These are phyloP conservation scores for Nymphalis io DNA, from an alignment of 1,140 invertebrate species.

Conservation along the genomic window DNA sequence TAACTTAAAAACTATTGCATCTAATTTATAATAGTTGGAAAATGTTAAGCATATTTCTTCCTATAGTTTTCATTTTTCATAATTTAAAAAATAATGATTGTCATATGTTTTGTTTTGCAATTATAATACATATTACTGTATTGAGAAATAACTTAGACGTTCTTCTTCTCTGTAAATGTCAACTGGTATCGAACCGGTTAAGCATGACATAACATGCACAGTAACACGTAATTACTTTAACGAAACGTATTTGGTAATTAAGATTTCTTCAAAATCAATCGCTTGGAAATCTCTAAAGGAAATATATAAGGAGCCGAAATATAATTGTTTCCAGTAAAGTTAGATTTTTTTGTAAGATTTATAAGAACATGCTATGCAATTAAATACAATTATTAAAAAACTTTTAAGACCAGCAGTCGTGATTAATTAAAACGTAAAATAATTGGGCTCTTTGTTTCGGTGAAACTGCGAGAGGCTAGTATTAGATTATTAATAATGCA, in stretches of 20 bases:
- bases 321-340: neutral
- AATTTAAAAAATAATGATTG: too few species aligned
- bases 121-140: neutral
- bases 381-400: neutral
- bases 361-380: neutral
- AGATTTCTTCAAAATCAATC: neutral
- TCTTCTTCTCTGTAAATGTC: slow-evolving; percentile 54
- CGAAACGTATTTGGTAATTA: neutral
- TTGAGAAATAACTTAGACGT: slow-evolving; percentile 52
- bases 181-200: slow-evolving; percentile 48
- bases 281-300: neutral
- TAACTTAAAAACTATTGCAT: too few species aligned
- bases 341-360: neutral
- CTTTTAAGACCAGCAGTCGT: neutral
- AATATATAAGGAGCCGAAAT: neutral
- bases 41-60: too few species aligned
- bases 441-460: neutral
- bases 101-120: too few species aligned
- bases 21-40: too few species aligned
- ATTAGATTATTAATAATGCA: neutral
- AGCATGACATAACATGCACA: slow-evolving; percentile 40
- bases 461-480: neutral
- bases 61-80: too few species aligned
- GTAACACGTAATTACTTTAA: slow-evolving; percentile 9
- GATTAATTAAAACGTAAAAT: neutral